A percentile compares a stretch with the other conserved stretches of the same genome.
Conservation (phyloP, 2,888 invertebrate species). For the Poecilobothrus nobilitatus region DNA sequence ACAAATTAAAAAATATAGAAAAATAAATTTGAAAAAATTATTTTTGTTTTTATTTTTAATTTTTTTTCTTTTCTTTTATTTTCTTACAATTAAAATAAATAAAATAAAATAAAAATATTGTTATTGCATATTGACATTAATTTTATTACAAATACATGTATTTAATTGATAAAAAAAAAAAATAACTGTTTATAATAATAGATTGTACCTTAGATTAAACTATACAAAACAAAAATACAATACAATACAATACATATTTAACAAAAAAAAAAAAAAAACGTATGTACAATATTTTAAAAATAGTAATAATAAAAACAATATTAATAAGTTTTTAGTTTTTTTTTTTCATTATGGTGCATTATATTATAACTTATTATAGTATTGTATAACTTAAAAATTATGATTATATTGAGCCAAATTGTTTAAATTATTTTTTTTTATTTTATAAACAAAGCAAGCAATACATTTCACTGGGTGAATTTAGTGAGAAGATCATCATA, state of each 20-base stretch:
- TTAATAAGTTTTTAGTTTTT: background rate
- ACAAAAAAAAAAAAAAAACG: background rate
- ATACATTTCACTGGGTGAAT: no score
- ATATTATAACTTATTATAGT: no score
- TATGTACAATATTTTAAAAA: background rate
- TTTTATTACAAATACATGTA: background rate
- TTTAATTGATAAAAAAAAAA: background rate
- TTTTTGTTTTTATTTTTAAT: no score
- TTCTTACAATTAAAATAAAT: background rate
- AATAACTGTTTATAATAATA: background rate
- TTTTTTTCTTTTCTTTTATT: no score
- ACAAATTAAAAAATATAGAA: no score
- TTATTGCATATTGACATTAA: background rate
- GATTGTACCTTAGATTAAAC: background rate
- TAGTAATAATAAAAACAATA: background rate
- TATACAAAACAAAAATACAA: background rate
- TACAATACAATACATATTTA: background rate
- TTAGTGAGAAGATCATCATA: no score
- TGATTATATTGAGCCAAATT: no score
- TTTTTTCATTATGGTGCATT: background rate
- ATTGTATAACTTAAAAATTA: no score
- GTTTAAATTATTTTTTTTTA: no score
- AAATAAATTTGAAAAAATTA: no score
- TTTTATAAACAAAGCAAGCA: no score
- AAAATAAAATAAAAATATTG: background rate